A percentile compares a stretch with the other conserved stretches of the same genome.
These are phyloP conservation scores for Dyspetes luteomarginatus DNA, from an alignment of 2,888 invertebrate species.

Conservation along the genomic window DNA sequence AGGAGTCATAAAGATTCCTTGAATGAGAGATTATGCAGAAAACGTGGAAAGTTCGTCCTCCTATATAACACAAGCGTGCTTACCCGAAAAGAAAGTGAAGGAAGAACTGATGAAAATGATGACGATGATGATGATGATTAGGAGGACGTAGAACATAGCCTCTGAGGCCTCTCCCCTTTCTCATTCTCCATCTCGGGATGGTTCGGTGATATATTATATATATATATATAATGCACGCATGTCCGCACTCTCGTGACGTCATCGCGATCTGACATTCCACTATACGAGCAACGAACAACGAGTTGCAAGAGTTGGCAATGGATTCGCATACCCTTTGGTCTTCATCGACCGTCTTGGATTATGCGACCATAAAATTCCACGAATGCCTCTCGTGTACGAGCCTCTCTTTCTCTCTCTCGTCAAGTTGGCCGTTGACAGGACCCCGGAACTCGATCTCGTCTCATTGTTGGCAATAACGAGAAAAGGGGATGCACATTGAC, in stretches of 20 bases:
- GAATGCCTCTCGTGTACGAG: conserved; percentile 52
- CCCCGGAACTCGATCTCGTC: conserved; percentile 53
- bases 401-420: conserved; percentile 2
- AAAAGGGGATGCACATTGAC: conserved; percentile 23
- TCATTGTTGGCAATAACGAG: conserved; percentile 49
- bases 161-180: conserved; percentile 57
- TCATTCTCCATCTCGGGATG: conserved; percentile 57
- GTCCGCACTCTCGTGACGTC: conserved; percentile 73
- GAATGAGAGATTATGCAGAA: not conserved
- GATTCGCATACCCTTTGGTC: conserved; percentile 43
- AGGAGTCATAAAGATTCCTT: no score
- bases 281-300: conserved; percentile 36
- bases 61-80: not conserved
- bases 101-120: conserved; percentile 3
- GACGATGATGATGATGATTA: no score
- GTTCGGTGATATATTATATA: not conserved
- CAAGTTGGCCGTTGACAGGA: conserved; percentile 26
- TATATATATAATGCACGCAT: conserved; percentile 44
- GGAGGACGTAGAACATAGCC: not conserved
- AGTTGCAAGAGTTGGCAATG: conserved; percentile 50
- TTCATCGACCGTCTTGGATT: conserved; percentile 47
- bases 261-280: conserved; percentile 74
- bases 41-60: not conserved
- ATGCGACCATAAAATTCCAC: conserved; percentile 67
- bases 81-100: not conserved